These are phyloP conservation scores for Napeogenes inachia DNA, from an alignment of 2,888 invertebrate species.

Conservation along the genomic window DNA sequence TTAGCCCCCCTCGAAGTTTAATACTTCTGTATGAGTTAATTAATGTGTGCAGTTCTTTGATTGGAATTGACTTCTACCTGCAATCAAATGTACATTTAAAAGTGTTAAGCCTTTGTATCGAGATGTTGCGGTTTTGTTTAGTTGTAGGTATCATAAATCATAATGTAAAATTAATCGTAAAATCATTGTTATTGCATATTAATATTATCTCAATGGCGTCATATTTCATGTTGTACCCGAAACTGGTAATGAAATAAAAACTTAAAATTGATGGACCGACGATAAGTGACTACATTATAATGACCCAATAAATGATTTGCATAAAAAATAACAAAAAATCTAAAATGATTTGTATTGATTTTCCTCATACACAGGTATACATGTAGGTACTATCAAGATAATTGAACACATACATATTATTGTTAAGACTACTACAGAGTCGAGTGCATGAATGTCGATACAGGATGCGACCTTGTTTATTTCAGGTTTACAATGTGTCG, in stretches of 20 bases:
- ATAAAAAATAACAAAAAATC: not conserved
- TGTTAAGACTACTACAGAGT: constrained; percentile 19
- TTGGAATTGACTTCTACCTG: constrained; percentile 44
- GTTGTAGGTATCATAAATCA: constrained; percentile 26
- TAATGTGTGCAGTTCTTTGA: constrained; percentile 55
- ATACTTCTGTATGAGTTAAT: constrained; percentile 71
- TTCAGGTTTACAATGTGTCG: constrained; percentile 58
- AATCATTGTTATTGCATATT: constrained; percentile 23
- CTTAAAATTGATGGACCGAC: constrained; percentile 5
- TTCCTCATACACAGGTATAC: not conserved
- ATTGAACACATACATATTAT: not conserved
- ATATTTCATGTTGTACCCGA: constrained; percentile 1
- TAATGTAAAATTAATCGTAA: constrained; percentile 15
- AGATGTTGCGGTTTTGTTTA: constrained; percentile 22
- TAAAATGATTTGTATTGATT: constrained; percentile 1
- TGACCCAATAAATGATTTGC: constrained; percentile 7
- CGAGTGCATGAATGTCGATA: constrained; percentile 16
- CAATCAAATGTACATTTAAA: constrained; percentile 18
- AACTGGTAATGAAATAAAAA: constrained; percentile 5
- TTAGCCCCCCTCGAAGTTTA: constrained; percentile 74
- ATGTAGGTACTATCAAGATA: not conserved
- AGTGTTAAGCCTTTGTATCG: constrained; percentile 13
- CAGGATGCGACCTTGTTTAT: constrained; percentile 48
- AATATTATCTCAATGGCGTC: constrained; percentile 14
- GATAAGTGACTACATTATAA: constrained; percentile 2